Conservation (phyloP, 2,888 invertebrate genomes). For the Hirtodrosophila histrioides region DNA sequence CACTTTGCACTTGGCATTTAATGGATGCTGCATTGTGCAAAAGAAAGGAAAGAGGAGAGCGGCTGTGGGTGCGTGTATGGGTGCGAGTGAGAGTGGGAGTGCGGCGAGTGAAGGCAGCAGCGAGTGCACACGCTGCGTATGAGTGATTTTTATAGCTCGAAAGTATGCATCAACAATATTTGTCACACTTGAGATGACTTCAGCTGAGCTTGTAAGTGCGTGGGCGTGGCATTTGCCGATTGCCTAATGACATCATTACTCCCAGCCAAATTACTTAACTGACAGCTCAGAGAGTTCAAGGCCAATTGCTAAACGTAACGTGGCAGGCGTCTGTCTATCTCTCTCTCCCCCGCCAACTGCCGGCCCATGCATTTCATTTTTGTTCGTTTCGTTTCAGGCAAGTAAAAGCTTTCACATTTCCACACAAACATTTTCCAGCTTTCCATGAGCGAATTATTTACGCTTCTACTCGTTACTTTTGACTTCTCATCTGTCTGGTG, state of each 20-base stretch:
- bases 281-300: constrained; percentile 21
- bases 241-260: constrained; percentile 56
- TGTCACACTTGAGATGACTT: constrained; percentile 57
- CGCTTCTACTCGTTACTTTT: not conserved
- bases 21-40: constrained; percentile 53
- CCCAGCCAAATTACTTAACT: constrained; percentile 33
- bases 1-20: constrained; percentile 70
- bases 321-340: too few relatives aligned
- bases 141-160: constrained; percentile 60
- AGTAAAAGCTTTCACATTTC: too few relatives aligned
- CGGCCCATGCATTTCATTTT: too few relatives aligned
- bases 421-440: too few relatives aligned
- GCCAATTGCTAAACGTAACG: not conserved
- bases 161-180: constrained; percentile 56
- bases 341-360: too few relatives aligned
- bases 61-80: too few relatives aligned
- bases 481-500: constrained; percentile 3
- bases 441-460: too few relatives aligned
- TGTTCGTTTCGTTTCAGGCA: too few relatives aligned
- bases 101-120: not conserved
- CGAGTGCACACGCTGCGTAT: constrained; percentile 42
- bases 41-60: too few relatives aligned
- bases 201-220: constrained; percentile 30
- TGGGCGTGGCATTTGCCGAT: constrained; percentile 36
- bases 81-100: not conserved